phyloP scores from a whole-genome alignment of 2,888 invertebrate species.

The Ochlodes sylvanus region DNA sequence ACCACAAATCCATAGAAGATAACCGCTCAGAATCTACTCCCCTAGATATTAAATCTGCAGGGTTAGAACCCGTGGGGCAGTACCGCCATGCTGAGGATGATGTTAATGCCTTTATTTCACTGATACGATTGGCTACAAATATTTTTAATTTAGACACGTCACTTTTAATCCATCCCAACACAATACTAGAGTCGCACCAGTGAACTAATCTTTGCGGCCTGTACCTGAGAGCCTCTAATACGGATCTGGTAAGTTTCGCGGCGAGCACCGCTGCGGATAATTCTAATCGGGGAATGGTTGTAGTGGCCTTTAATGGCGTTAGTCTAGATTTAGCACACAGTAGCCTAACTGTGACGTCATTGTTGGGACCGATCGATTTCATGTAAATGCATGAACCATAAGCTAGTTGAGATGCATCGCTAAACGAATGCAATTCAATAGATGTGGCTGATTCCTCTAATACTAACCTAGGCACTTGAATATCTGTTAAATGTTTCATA shows the following conservation, averaged over 20 bases:
- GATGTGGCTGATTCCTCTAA: not conserved
- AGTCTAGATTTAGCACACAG: slow-evolving; percentile 10
- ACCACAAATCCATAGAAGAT: not conserved
- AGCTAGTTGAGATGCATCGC: not conserved
- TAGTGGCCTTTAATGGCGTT: slow-evolving; percentile 13
- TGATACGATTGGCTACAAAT: not conserved
- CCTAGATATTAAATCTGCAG: slow-evolving; percentile 17
- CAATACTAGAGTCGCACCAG: too few relatives aligned
- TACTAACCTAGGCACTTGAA: slow-evolving; percentile 8
- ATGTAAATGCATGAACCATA: slow-evolving; percentile 12
- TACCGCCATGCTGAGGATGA: not conserved
- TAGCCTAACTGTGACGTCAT: not conserved
- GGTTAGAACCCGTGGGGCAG: slow-evolving; percentile 3
- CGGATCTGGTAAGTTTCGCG: too few relatives aligned
- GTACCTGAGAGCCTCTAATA: too few relatives aligned
- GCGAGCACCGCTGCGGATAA: slow-evolving; percentile 17
- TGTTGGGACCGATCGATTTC: not conserved
- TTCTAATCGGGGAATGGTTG: slow-evolving; percentile 20
- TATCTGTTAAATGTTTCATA: not conserved
- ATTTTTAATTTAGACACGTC: not conserved
- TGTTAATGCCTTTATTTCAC: not conserved
- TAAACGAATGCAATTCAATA: slow-evolving; percentile 4
- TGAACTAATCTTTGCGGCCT: too few relatives aligned
- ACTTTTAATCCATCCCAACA: too few relatives aligned
- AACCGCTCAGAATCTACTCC: not conserved